Evolutionary conservation across 2,888 invertebrate genomes (phyloP).

Genomic region (Odontothrips loti): DNA sequence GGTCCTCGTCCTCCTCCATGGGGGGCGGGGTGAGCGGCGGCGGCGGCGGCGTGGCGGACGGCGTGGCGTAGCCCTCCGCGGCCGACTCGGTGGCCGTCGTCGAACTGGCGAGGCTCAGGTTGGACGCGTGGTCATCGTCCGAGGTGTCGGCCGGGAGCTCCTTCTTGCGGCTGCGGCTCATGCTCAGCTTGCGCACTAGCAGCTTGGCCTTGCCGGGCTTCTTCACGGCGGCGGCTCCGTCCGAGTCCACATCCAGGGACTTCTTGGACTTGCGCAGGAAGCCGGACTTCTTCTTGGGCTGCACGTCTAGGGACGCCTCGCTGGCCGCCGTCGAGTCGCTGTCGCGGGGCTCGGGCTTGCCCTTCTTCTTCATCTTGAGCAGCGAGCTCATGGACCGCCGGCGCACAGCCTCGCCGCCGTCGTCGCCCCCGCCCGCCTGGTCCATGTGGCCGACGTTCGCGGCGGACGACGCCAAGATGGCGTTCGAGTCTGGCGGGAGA

Average conservation of each 20-base stretch:
- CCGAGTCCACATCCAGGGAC: neutral
- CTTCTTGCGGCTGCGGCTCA: neutral
- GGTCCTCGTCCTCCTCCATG: conserved; percentile 23
- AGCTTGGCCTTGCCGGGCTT: neutral
- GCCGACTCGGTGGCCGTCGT: neutral
- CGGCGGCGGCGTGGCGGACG: conserved; percentile 13
- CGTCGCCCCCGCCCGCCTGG: neutral
- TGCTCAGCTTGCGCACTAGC: conserved; percentile 15
- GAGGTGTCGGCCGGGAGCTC: neutral
- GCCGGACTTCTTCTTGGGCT: conserved; percentile 16
- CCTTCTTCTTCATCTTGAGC: neutral
- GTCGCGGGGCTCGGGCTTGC: neutral
- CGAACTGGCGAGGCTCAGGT: conserved; percentile 1
- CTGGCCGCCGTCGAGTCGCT: neutral
- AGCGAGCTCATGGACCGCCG: neutral
- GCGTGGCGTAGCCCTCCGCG: neutral
- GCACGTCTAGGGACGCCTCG: neutral
- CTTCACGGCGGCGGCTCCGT: neutral
- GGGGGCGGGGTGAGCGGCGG: conserved; percentile 24
- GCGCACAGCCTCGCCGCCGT: neutral
- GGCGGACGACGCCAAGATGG: conserved; percentile 9
- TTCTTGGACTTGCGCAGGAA: conserved; percentile 19
- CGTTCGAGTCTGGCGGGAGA: conserved; percentile 1
- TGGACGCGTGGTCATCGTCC: conserved; percentile 5
- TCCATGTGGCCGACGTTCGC: neutral